phyloP scores from a whole-genome alignment of 2,113 vertebrate genomes.

The Tyrannus savana region DNA sequence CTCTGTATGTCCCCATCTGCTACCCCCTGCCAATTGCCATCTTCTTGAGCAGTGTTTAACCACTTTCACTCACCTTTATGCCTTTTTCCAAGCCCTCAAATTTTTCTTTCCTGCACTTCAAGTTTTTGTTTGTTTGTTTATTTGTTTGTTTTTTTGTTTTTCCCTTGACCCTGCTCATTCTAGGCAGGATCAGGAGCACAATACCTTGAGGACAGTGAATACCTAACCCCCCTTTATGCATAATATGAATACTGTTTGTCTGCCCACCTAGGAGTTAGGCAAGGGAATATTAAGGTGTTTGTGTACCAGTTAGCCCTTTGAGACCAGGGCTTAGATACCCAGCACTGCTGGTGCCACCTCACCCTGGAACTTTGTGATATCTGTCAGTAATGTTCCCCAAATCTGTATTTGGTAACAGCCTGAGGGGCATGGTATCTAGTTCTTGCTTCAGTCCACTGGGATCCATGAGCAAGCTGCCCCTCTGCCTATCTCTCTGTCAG shows the following conservation, averaged over 20 bases:
- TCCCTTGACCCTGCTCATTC: background rate
- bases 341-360: background rate
- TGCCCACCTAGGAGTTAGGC: background rate
- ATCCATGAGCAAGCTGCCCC: background rate
- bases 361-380: background rate
- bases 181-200: background rate
- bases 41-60: background rate
- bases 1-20: background rate
- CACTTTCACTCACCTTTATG: background rate
- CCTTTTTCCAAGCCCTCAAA: background rate
- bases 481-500: background rate
- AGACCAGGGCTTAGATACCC: background rate
- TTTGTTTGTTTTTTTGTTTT: background rate
- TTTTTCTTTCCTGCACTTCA: background rate
- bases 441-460: background rate
- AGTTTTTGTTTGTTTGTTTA: too few species aligned
- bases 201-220: background rate
- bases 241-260: background rate
- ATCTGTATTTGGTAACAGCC: background rate
- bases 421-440: background rate
- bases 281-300: background rate
- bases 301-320: background rate
- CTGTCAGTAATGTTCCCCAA: background rate
- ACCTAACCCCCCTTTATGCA: background rate
- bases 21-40: background rate